Evolutionary conservation across 2,888 invertebrate genomes (phyloP).

Genomic region (Clanis bilineata): DNA sequence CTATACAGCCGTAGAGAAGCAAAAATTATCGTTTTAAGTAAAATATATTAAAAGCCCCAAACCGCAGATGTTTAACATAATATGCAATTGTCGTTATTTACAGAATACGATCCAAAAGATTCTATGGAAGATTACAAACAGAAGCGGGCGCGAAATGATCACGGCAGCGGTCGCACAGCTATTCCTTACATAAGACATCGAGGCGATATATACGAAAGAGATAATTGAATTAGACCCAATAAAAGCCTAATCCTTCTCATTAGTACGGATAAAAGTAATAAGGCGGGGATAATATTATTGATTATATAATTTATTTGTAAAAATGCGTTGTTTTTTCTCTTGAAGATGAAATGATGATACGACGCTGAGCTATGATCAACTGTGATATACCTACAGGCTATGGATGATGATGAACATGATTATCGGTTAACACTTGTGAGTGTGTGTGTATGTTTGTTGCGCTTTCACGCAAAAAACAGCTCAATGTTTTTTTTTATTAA

Average conservation of each 20-base stretch:
- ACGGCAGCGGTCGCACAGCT: slow-evolving; percentile 45
- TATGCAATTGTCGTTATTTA: slow-evolving; percentile 20
- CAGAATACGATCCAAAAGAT: slow-evolving; percentile 35
- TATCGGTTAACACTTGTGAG: too few species aligned
- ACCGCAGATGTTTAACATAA: slow-evolving; percentile 11
- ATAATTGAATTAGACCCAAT: slow-evolving; percentile 34
- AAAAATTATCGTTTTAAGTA: too few species aligned
- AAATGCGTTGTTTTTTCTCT: not conserved
- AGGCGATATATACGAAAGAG: slow-evolving; percentile 57
- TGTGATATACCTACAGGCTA: too few species aligned
- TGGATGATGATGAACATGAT: too few species aligned
- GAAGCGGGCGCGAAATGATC: slow-evolving; percentile 40
- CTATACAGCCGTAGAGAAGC: too few species aligned
- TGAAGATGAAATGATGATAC: not conserved
- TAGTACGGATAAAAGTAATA: too few species aligned
- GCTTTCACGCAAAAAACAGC: too few species aligned
- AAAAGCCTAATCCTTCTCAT: too few species aligned
- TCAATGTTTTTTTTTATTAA: too few species aligned
- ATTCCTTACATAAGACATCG: slow-evolving; percentile 59
- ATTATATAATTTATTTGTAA: not conserved
- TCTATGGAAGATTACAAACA: slow-evolving; percentile 44
- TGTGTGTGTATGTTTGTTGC: too few species aligned
- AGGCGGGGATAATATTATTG: too few species aligned
- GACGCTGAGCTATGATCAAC: too few species aligned
- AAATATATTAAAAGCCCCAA: not conserved